phyloP scores from a whole-genome alignment of 2,797 vertebrate species.

The Pogonophryne albipinna region DNA sequence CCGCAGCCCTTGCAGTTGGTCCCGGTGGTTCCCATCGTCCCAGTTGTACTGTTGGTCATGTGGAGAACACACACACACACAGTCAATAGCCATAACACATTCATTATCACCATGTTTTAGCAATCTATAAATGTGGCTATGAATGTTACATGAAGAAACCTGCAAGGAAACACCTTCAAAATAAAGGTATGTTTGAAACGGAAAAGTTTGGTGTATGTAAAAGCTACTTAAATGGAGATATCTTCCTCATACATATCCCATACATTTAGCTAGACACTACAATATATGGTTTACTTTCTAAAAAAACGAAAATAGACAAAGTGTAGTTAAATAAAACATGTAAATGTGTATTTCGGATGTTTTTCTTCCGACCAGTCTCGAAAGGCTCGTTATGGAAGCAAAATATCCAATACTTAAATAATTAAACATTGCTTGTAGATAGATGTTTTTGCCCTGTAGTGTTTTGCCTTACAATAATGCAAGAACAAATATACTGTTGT shows the following conservation, averaged over 20 bases:
- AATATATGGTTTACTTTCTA: too few species aligned
- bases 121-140: too few species aligned
- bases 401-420: background rate
- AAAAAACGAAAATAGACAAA: too few species aligned
- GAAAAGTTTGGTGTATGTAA: background rate
- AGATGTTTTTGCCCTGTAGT: too few species aligned
- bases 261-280: too few species aligned
- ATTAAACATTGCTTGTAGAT: too few species aligned
- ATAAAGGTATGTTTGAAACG: background rate
- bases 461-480: background rate
- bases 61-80: conserved; percentile 60
- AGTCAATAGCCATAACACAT: background rate
- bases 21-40: conserved; percentile 94
- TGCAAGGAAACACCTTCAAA: background rate
- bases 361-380: background rate
- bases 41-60: conserved; percentile 98
- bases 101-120: too few species aligned
- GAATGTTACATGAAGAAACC: too few species aligned
- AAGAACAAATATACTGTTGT: background rate
- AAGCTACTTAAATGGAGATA: too few species aligned
- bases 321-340: too few species aligned
- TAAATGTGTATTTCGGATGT: too few species aligned
- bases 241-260: too few species aligned
- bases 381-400: background rate
- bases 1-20: conserved; percentile 91